Evolutionary conservation across 2,113 vertebrate species (phyloP).

Genomic region (Cheilinus undulatus): DNA sequence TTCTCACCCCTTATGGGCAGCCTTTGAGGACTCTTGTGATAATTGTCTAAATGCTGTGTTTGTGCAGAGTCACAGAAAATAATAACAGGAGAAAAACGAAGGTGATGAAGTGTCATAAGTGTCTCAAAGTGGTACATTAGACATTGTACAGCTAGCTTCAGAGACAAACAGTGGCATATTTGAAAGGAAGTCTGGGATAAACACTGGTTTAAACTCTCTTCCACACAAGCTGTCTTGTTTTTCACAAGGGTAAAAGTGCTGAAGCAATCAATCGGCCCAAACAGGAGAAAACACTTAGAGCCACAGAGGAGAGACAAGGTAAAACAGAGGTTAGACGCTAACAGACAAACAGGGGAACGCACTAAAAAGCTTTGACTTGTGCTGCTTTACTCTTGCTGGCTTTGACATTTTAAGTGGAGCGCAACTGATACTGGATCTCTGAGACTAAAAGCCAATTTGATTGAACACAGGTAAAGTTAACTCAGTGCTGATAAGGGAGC

Average conservation of each 20-base stretch:
- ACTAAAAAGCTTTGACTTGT: background rate
- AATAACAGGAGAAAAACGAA: background rate
- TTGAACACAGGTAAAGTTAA: background rate
- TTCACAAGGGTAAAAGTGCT: constrained; percentile 11
- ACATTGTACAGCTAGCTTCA: background rate
- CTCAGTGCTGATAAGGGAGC: too few species aligned
- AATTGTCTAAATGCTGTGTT: too few species aligned
- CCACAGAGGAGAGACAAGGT: constrained; percentile 3
- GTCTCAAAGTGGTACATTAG: background rate
- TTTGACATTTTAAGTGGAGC: constrained; percentile 5
- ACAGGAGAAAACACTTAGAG: constrained; percentile 57
- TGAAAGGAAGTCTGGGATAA: constrained; percentile 9
- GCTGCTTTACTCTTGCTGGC: background rate
- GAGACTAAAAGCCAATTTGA: background rate
- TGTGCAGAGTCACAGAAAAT: background rate
- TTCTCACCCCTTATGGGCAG: too few species aligned
- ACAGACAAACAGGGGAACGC: background rate
- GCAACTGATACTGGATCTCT: background rate
- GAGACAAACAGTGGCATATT: background rate
- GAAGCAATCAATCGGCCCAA: constrained; percentile 27
- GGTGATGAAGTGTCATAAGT: background rate
- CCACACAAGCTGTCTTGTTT: background rate
- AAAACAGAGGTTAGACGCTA: constrained; percentile 18
- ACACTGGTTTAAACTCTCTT: constrained; percentile 7
- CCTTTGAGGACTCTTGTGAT: too few species aligned